Evolutionary conservation across 2,113 vertebrate species (phyloP).

Genomic region (Sisor rabdophorus): DNA sequence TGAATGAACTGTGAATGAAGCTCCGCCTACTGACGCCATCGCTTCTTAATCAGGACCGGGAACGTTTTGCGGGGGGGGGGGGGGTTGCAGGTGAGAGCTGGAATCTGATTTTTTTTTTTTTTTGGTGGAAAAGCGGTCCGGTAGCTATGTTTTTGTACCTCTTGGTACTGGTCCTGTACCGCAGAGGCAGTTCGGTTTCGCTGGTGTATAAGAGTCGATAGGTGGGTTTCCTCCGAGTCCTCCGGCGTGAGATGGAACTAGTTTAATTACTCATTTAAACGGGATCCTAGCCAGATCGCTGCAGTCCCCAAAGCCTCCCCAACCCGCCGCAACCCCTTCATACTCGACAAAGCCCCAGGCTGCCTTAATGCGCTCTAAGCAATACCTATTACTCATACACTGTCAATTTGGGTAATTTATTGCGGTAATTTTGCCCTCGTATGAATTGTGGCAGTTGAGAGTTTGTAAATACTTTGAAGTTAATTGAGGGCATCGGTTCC

Average conservation of each 20-base stretch:
- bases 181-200: background rate
- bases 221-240: constrained; percentile 24
- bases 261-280: constrained; percentile 41
- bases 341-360: constrained; percentile 29
- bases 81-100: too few species aligned
- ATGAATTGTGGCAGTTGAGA: constrained; percentile 50
- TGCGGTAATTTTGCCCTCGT: constrained; percentile 47
- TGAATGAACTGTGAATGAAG: too few species aligned
- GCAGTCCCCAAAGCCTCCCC: constrained; percentile 19
- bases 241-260: constrained; percentile 14
- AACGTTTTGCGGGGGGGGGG: too few species aligned
- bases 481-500: constrained; percentile 54
- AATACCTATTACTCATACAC: constrained; percentile 54
- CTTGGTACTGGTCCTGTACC: too few species aligned
- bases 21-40: too few species aligned
- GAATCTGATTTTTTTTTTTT: too few species aligned
- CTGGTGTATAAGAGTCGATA: constrained; percentile 7
- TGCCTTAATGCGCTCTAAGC: constrained; percentile 48
- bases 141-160: too few species aligned
- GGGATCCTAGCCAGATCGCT: constrained; percentile 27
- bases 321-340: background rate
- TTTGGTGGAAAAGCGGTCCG: too few species aligned
- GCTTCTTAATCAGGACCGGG: too few species aligned
- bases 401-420: constrained; percentile 58
- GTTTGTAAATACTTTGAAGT: constrained; percentile 56